Base-by-base conservation (phyloP, 1,140 invertebrate genomes). In the Diprion similis region DNA sequence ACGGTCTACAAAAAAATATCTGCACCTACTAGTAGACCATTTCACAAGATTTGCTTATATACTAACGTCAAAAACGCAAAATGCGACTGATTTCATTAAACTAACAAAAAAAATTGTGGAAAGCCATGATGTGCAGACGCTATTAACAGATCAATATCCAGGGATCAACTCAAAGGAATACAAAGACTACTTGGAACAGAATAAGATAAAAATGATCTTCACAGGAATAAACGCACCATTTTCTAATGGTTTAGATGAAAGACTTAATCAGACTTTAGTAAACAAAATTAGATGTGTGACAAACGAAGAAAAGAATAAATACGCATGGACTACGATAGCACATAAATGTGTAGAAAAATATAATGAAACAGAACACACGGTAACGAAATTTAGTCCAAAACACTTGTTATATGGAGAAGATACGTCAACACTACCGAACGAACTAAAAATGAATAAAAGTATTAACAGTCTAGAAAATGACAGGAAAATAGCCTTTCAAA, bases 271-370 rank as follows among this genome's bases (percentile, higher is more conserved):
- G 78, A 83, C 78, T 69, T 59, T 82, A 66, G 80, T 80, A 4
- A 84, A 84, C 73, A 83, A 82, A 81, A 83, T 83, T 17, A 79
- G 81, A 81, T 87, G 85, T 73, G 85, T 72, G 78, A 80, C 84
- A 76, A 85, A 85, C 77, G 78, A 80, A 75, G 68, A 76, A 7
- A 70, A 71, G 65, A 70, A 73, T 10, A 80, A 75, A 75, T 74
- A 45, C 78, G 76, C 82, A 69, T 86, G 84, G 86, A 79, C 85
- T 79, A 83, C 80, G 10, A 81, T 86, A 69, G 85, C 83, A 59
- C 71, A 79, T 45, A 72, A 82, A 72, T 86, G 85, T 77, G 73
- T 82, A 76, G 66, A 83, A 17, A 83, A 79, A 76, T 87, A 85
- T 78, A 86, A 87, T 79, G 75, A 81, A 64, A 84, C 81, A 18